Evolutionary conservation across 2,113 vertebrate species (phyloP).

Genomic region (Macroglossus sobrinus): DNA sequence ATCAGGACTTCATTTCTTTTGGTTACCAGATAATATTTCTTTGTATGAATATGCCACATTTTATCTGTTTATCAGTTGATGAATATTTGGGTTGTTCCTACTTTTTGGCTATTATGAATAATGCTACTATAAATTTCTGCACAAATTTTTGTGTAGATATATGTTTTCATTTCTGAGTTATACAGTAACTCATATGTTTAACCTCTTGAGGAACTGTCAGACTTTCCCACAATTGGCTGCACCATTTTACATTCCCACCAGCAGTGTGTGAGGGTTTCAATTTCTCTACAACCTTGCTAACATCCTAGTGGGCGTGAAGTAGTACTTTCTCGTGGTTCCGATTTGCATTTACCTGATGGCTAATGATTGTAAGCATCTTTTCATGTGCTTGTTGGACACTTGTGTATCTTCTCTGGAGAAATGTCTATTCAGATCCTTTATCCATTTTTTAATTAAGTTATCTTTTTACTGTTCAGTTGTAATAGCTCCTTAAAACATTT

Average conservation of each 20-base stretch:
- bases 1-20: constrained; percentile 8
- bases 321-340: neutral
- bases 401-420: neutral
- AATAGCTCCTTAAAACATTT: neutral
- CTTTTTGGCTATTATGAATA: neutral
- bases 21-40: neutral
- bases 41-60: neutral
- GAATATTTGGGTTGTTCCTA: neutral
- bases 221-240: neutral
- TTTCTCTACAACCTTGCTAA: neutral
- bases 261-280: neutral
- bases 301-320: neutral
- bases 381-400: neutral
- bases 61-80: neutral
- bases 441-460: constrained; percentile 2
- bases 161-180: neutral
- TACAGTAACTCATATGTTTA: neutral
- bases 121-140: neutral
- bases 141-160: neutral
- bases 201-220: neutral
- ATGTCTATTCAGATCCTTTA: neutral
- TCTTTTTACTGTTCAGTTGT: neutral
- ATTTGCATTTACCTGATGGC: neutral
- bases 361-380: neutral
- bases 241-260: neutral